Evolutionary conservation across 2,797 vertebrate genomes (phyloP), one percentile per base, ranked within the genome.

Genomic region (Lepilemur septentrionalis): DNA sequence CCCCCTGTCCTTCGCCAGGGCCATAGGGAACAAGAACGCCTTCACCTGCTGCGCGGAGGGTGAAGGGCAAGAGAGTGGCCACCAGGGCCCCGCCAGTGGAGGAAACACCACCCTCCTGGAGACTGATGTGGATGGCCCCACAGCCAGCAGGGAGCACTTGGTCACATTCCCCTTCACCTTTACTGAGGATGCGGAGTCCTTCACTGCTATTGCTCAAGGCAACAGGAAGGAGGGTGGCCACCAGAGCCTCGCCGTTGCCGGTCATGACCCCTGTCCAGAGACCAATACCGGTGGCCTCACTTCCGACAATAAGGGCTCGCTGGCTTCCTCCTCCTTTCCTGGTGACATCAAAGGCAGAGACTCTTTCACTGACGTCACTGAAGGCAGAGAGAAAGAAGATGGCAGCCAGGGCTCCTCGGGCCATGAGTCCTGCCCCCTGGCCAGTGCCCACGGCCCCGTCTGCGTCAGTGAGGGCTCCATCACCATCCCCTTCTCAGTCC

Each of bases 381-480:
- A 20, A 65, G 73, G 48, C 48, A 15, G 38, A 32, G 46, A 35
- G 35, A 28, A 12, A 35, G 75, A 25, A 41, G 82, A 0, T 1
- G 93, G 48, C 0, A 0, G 23, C 4, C 2, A 23, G 0, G 23
- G 30, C 23, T 4, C 20, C 2, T 0, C 7, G 0, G n/a, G 52
- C 7, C 2, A 0, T 0, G 25, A n/a, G 7, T 0, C 0, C 1
- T 15, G 25, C 2, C n/a, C 0, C 1, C 55, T 17, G 48, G 18
- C 7, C 32, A 4, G 2, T 0, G 10, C 13, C 0, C 9, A 14
- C 0, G 2, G 22, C 22, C 3, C 48, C 0, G 0, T 7, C 5
- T 4, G 73, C 0, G 2, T 72, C 4, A 81, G 67, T 0, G 6
- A n/a, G 59, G 97, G 94, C 25, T 72, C 91, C 32, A 17, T 95